These are phyloP conservation scores for Sinhomidia bicolor DNA, from an alignment of 2,888 invertebrate genomes.

Conservation along the genomic window DNA sequence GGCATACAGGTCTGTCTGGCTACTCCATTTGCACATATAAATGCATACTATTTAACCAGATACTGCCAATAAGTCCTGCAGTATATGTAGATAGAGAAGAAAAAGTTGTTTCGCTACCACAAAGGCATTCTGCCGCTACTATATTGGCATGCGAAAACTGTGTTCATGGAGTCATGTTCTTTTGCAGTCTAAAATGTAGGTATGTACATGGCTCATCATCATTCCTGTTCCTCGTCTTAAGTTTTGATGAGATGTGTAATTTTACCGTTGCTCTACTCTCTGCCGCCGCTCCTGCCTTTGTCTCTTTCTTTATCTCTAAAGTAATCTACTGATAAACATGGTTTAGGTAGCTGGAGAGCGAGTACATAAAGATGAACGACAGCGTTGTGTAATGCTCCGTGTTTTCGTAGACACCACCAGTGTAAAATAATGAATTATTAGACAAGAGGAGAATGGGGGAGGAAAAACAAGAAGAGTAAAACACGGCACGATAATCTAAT, in stretches of 20 bases:
- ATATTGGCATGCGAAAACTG: not conserved
- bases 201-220: too few relatives aligned
- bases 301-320: not conserved
- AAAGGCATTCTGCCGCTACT: not conserved
- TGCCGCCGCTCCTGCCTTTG: not conserved
- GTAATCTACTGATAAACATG: not conserved
- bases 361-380: not conserved
- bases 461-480: slow-evolving; percentile 1
- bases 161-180: not conserved
- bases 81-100: too few relatives aligned
- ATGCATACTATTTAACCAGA: too few relatives aligned
- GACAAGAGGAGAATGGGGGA: not conserved
- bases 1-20: not conserved
- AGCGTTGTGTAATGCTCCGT: not conserved
- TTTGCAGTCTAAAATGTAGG: not conserved
- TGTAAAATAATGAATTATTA: slow-evolving; percentile 39
- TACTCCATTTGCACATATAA: not conserved
- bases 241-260: not conserved
- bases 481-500: slow-evolving; percentile 53
- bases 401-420: not conserved
- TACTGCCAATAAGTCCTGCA: too few relatives aligned
- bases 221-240: not conserved
- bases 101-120: not conserved
- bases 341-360: too few relatives aligned
- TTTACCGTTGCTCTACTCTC: not conserved